Evolutionary conservation across 2,888 invertebrate genomes (phyloP), one percentile per base, ranked within the genome.

Genomic region (Spodoptera exigua): DNA sequence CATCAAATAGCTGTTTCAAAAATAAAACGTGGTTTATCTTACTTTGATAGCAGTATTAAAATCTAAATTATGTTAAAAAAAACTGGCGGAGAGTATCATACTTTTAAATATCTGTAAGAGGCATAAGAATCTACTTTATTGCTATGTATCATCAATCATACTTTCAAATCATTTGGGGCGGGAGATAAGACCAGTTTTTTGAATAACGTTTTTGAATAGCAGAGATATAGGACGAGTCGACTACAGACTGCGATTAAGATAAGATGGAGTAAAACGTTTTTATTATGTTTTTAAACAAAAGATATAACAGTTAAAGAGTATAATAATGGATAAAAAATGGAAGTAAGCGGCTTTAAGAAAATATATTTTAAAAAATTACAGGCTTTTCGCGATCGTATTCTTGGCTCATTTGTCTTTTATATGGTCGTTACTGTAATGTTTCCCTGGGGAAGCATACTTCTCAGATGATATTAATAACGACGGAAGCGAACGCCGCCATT

Each of bases 401-500:
- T 83, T 83, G 78, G 69, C 81, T 85, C 87, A 87, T 87, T 87
- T 86, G 86, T 87, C 86, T 87, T 85, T 86, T 84, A 84, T 87
- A 86, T 83, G 81, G 82, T 80, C 85, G 80, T 87, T 86, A 83
- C 83, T 76, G 82, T 85, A 86, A 87, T 84, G 84, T 82, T 78
- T 77, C 86, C 84, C 85, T 34, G 40, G 82, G 79, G 85, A 79
- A 74, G 78, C 80, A 82, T 82, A 83, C 83, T 84, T 84, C 81
- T 80, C 74, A 68, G 82, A 82, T 82, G 81, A 85, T 85, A 86
- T 87, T 88, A 85, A 85, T 85, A 86, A 83, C 76, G 82, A 78
- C 73, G 78, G 79, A 83, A 84, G 82, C 81, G 83, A 86, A 81
- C 79, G 75, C 75, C 80, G 78, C 80, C 79, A 80, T 84, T 78